Evolutionary conservation across 2,113 vertebrate species (phyloP).

Genomic region (human): DNA sequence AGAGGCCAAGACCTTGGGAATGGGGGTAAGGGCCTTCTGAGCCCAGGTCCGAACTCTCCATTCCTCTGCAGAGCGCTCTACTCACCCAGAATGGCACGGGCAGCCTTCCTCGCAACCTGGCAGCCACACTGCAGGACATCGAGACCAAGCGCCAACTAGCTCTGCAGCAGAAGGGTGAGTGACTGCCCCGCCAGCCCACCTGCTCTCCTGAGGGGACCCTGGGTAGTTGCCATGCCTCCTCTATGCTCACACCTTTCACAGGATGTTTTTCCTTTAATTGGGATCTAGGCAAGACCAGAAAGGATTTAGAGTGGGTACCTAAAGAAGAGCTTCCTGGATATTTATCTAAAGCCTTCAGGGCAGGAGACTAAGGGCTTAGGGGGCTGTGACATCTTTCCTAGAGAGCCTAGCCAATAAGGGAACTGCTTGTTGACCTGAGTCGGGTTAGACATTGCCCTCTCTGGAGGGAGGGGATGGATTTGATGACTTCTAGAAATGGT

Average conservation of each 20-base stretch:
- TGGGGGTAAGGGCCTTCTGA: not conserved
- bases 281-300: not conserved
- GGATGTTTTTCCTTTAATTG: not conserved
- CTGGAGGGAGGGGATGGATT: not conserved
- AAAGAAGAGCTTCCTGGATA: not conserved
- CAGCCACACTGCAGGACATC: slow-evolving; percentile 90
- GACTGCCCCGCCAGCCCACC: fast-evolving
- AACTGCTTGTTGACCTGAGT: not conserved
- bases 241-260: not conserved
- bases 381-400: not conserved
- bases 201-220: not conserved
- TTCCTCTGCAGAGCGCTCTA: slow-evolving; percentile 84
- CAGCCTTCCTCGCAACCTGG: slow-evolving; percentile 92
- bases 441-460: not conserved
- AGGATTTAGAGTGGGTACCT: not conserved
- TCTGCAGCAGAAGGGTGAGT: slow-evolving; percentile 92
- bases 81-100: slow-evolving; percentile 85
- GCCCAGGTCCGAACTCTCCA: fast-evolving
- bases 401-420: not conserved
- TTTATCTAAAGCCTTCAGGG: not conserved
- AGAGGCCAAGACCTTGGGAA: not conserved
- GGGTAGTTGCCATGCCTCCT: no score
- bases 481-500: not conserved
- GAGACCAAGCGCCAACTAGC: slow-evolving; percentile 91
- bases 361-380: not conserved